Conservation (phyloP, 2,888 invertebrate species). For the Melipona bicolor region DNA sequence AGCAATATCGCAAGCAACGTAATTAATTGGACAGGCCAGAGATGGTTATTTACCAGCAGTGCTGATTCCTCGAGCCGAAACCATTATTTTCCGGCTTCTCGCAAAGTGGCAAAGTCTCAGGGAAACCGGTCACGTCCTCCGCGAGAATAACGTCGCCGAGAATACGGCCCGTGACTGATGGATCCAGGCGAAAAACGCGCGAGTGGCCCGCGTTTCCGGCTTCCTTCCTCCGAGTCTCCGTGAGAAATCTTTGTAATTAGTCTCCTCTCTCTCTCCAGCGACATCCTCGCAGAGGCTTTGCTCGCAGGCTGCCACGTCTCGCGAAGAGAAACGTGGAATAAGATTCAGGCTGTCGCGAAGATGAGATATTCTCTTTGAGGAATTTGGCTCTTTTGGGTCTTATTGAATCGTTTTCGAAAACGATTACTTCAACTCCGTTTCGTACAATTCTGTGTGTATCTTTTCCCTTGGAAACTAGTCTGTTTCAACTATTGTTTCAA, state of each 20-base stretch:
- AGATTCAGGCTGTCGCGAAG: too few relatives aligned
- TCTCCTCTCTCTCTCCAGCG: conserved; percentile 16
- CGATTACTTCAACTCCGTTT: too few relatives aligned
- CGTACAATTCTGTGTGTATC: too few relatives aligned
- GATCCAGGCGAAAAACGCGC: conserved; percentile 63
- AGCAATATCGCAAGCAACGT: conserved; percentile 7
- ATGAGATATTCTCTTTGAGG: too few relatives aligned
- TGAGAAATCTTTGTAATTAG: conserved; percentile 59
- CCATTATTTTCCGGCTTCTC: conserved; percentile 10
- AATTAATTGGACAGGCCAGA: conserved; percentile 44
- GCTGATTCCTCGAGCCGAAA: background rate
- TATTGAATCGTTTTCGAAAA: too few relatives aligned
- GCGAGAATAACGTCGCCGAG: conserved; percentile 51
- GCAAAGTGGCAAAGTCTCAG: background rate
- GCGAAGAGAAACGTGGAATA: too few relatives aligned
- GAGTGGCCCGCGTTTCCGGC: background rate
- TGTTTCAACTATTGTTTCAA: too few relatives aligned
- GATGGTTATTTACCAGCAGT: conserved; percentile 6
- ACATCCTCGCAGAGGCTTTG: too few relatives aligned
- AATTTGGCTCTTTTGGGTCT: too few relatives aligned
- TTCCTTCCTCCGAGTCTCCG: background rate
- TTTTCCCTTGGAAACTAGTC: too few relatives aligned
- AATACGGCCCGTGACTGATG: conserved; percentile 62
- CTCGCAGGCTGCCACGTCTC: too few relatives aligned
- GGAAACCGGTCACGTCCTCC: conserved; percentile 68